These are phyloP conservation scores for Melanotaenia maccullochi DNA, from an alignment of 2,797 vertebrate species.

Conservation along the genomic window DNA sequence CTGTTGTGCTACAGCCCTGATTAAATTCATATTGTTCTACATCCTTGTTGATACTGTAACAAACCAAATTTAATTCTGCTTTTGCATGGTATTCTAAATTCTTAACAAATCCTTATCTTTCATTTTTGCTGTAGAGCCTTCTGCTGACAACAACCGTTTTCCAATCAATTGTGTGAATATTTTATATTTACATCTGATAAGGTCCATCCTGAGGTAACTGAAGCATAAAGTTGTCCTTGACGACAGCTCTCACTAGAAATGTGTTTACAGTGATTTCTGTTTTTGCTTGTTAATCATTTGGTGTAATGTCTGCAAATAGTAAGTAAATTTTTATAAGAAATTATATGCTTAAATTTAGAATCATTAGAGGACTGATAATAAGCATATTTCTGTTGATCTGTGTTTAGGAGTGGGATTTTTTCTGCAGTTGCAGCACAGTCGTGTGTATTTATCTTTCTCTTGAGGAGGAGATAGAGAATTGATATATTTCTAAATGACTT, in stretches of 20 bases:
- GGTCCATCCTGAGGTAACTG: background rate
- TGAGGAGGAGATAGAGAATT: slow-evolving; percentile 20
- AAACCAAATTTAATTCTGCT: background rate
- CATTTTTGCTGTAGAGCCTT: background rate
- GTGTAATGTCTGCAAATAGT: background rate
- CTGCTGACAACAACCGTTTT: background rate
- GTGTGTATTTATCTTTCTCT: slow-evolving; percentile 18
- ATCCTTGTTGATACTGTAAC: background rate
- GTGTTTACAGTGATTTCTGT: background rate
- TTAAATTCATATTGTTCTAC: background rate
- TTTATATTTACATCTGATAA: background rate
- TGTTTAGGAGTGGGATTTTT: slow-evolving; percentile 2
- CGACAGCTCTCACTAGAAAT: background rate
- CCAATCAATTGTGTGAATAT: background rate
- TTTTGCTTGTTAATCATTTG: background rate
- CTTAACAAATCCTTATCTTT: background rate
- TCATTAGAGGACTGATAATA: background rate
- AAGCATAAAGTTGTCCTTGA: background rate
- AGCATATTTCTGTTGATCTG: slow-evolving; percentile 1
- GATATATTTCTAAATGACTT: slow-evolving; percentile 43
- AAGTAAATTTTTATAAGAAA: background rate
- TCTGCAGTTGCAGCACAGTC: background rate
- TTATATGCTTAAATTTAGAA: background rate
- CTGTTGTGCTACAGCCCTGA: background rate
- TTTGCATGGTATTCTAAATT: background rate